These are phyloP conservation scores for Choristoneura fumiferana DNA, from an alignment of 1,140 invertebrate genomes.

Conservation along the genomic window DNA sequence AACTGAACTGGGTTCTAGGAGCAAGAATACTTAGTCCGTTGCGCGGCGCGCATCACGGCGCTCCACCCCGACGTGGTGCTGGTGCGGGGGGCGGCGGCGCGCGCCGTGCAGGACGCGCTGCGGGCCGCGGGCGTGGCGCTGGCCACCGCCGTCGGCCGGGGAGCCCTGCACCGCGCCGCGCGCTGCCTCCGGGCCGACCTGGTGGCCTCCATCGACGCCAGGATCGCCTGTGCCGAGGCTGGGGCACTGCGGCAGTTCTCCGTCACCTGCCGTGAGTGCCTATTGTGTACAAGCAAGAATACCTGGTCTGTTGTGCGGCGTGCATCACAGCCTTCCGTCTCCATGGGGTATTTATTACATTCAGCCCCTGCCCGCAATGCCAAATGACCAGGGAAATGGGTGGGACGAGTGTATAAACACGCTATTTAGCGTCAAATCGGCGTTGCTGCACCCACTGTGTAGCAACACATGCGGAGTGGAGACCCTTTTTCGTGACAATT, in stretches of 20 bases:
- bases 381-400: too few relatives aligned
- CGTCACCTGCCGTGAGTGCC: constrained; percentile 81
- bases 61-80: constrained; percentile 92
- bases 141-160: constrained; percentile 92
- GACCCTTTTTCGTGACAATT: too few relatives aligned
- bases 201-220: constrained; percentile 92
- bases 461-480: too few relatives aligned
- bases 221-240: constrained; percentile 90
- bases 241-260: constrained; percentile 93
- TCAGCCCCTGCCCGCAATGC: too few relatives aligned
- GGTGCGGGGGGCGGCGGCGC: constrained; percentile 93
- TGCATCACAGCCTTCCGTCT: too few relatives aligned
- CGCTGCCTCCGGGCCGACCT: constrained; percentile 92
- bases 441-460: too few relatives aligned
- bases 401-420: too few relatives aligned
- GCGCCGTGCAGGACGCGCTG: constrained; percentile 92
- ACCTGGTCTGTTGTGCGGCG: too few relatives aligned
- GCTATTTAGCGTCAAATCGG: too few relatives aligned
- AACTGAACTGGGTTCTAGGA: constrained; percentile 83
- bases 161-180: constrained; percentile 90
- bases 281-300: background rate
- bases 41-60: constrained; percentile 92
- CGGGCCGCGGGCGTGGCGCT: constrained; percentile 90
- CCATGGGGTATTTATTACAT: too few relatives aligned
- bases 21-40: constrained; percentile 92